These are phyloP conservation scores for Gymnocypris eckloni DNA, from an alignment of 2,797 vertebrate genomes.

Conservation along the genomic window DNA sequence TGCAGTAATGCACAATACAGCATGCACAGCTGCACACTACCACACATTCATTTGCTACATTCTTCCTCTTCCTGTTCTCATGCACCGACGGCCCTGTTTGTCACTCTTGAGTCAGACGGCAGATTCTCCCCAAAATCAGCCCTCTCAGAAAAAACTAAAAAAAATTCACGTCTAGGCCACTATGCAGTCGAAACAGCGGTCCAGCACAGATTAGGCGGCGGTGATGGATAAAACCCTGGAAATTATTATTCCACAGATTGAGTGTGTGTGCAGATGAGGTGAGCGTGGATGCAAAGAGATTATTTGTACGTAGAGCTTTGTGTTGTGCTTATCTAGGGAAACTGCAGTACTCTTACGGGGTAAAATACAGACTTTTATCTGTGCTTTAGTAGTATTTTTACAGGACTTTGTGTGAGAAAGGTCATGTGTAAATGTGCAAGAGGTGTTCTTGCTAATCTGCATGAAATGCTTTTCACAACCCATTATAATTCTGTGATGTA, in stretches of 20 bases:
- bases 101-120: constrained; percentile 13
- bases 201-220: constrained; percentile 36
- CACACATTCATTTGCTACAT: not conserved
- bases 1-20: constrained; percentile 6
- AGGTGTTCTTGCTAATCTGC: not conserved
- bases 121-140: constrained; percentile 27
- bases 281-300: constrained; percentile 32
- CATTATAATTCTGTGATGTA: not conserved
- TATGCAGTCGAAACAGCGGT: not conserved
- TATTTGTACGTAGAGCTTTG: constrained; percentile 14
- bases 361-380: constrained; percentile 1
- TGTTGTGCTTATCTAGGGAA: constrained; percentile 19
- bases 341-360: not conserved
- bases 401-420: not conserved
- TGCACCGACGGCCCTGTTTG: not conserved
- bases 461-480: not conserved
- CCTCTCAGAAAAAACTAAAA: not conserved
- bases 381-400: constrained; percentile 8
- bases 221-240: constrained; percentile 47
- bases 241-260: constrained; percentile 28
- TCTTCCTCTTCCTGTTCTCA: constrained; percentile 61
- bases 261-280: constrained; percentile 41
- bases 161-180: not conserved
- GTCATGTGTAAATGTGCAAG: not conserved
- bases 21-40: constrained; percentile 56